phyloP scores from a whole-genome alignment of 2,888 invertebrate genomes.

The Stenchaetothrips biformis region DNA sequence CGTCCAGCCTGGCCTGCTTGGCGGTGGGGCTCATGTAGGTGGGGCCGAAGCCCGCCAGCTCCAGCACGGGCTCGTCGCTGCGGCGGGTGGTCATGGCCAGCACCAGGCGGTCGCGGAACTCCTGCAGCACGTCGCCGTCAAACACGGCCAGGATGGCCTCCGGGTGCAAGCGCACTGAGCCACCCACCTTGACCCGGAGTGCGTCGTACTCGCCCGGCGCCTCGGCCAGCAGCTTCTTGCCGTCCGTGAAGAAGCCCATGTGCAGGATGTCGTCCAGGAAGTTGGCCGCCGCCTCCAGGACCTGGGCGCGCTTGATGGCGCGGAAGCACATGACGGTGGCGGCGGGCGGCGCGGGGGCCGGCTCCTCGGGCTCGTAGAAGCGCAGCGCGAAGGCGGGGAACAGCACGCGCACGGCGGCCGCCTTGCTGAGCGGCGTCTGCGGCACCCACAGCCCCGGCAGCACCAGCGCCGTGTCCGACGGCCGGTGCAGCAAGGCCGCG shows the following conservation, averaged over 20 bases:
- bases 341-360: neutral
- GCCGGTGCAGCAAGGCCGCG: neutral
- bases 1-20: neutral
- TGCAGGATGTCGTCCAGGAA: neutral
- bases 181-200: neutral
- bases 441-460: conserved; percentile 9
- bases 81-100: neutral
- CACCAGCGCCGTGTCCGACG: neutral
- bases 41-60: neutral
- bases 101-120: neutral
- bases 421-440: conserved; percentile 1
- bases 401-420: conserved; percentile 1
- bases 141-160: neutral
- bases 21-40: neutral
- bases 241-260: conserved; percentile 7
- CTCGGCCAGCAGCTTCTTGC: neutral
- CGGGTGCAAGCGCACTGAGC: neutral
- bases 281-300: conserved; percentile 10
- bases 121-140: neutral
- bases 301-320: neutral
- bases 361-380: conserved; percentile 10
- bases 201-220: neutral
- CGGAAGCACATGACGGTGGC: neutral
- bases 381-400: neutral
- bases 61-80: neutral